Conservation (phyloP, 2,888 invertebrate species). For the Apamea anceps region DNA sequence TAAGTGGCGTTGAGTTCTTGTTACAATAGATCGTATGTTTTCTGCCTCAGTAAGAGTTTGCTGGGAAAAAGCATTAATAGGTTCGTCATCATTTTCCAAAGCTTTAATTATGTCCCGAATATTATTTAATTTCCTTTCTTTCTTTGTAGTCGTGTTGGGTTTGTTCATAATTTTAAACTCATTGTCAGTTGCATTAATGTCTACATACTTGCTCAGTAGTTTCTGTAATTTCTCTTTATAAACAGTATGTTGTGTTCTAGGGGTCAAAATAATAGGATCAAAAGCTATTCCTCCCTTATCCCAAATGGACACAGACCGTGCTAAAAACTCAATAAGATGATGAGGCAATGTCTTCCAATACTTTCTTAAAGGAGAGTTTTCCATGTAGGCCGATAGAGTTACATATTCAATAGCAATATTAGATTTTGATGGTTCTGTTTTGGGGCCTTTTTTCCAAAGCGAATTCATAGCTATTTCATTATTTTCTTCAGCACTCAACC, state of each 20-base stretch:
- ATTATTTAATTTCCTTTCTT: slow-evolving; percentile 79
- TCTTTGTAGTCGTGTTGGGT: slow-evolving; percentile 44
- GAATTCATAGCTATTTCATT: slow-evolving; percentile 82
- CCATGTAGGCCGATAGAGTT: slow-evolving; percentile 77
- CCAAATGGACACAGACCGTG: slow-evolving; percentile 83
- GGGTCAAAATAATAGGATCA: slow-evolving; percentile 80
- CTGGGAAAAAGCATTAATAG: slow-evolving; percentile 63
- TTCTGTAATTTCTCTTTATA: slow-evolving; percentile 79
- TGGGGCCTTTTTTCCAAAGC: slow-evolving; percentile 72
- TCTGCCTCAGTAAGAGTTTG: slow-evolving; percentile 78
- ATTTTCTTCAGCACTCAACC: slow-evolving; percentile 75
- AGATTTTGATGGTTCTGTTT: slow-evolving; percentile 57
- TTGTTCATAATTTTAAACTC: slow-evolving; percentile 48
- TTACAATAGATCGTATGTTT: slow-evolving; percentile 60
- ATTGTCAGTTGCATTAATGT: slow-evolving; percentile 41
- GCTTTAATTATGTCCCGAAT: slow-evolving; percentile 85
- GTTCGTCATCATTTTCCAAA: slow-evolving; percentile 73
- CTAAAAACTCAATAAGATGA: slow-evolving; percentile 79
- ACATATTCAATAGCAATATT: slow-evolving; percentile 76
- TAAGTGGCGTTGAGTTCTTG: slow-evolving; percentile 44
- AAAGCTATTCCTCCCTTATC: slow-evolving; percentile 85
- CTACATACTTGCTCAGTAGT: slow-evolving; percentile 73
- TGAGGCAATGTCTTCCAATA: slow-evolving; percentile 78
- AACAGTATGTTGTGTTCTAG: slow-evolving; percentile 72
- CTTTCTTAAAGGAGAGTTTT: slow-evolving; percentile 80